phyloP scores from a whole-genome alignment of 2,797 vertebrate genomes.

The Coilia nasus region DNA sequence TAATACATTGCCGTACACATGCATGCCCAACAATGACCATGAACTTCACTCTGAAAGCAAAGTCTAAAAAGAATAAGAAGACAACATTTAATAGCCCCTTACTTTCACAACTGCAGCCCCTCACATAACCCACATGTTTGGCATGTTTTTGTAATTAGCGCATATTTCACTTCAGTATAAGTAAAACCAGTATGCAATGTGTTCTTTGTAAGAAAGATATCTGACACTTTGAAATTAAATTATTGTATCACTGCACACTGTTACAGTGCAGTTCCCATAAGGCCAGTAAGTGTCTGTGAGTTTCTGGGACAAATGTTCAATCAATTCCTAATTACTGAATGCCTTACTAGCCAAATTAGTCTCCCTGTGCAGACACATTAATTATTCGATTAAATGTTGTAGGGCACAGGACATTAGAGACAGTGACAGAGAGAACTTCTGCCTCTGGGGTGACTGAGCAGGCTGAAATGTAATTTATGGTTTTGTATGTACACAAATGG shows the following conservation, averaged over 20 bases:
- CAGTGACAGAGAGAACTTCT: not conserved
- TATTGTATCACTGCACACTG: not conserved
- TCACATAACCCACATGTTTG: no score
- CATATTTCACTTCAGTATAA: no score
- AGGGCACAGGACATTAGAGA: conserved; percentile 1
- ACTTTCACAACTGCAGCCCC: no score
- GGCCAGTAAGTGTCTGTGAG: not conserved
- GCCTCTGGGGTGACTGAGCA: not conserved
- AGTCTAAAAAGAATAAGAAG: no score
- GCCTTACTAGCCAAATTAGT: not conserved
- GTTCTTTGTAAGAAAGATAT: not conserved
- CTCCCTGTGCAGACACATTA: not conserved
- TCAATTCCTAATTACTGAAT: not conserved
- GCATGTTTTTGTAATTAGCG: no score
- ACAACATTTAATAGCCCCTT: no score
- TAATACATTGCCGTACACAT: no score
- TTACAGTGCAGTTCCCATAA: not conserved
- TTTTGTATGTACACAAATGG: no score
- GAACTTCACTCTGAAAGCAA: no score
- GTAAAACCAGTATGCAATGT: not conserved
- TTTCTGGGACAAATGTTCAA: conserved; percentile 17
- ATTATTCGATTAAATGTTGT: not conserved
- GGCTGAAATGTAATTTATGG: not conserved
- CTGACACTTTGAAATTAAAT: not conserved
- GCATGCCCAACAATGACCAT: no score